Percentiles rank a stretch among this genome's conserved stretches.
Conservation (phyloP, 2,797 vertebrate species). For the Rhinatrema bivittatum region DNA sequence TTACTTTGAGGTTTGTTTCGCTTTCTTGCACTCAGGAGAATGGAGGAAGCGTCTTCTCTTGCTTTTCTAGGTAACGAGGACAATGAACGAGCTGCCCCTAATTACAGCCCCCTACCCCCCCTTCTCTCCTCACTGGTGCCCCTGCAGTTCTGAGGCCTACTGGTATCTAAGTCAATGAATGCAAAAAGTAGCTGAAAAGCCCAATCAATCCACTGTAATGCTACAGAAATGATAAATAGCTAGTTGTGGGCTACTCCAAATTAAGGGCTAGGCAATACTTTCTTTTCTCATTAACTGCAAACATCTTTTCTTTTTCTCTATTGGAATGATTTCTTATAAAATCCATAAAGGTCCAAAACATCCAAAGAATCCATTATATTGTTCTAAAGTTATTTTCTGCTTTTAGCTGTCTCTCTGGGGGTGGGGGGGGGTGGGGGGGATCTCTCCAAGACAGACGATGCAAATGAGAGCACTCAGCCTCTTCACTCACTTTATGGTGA, state of each 20-base stretch:
- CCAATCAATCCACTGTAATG: background rate
- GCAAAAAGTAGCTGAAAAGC: background rate
- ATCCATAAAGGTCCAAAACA: background rate
- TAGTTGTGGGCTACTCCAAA: background rate
- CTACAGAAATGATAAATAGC: too few species aligned
- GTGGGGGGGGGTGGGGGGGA: too few species aligned
- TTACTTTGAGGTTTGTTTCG: background rate
- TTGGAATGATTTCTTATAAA: background rate
- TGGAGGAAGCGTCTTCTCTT: background rate
- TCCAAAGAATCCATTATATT: too few species aligned
- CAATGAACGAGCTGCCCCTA: slow-evolving; percentile 15
- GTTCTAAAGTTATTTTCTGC: too few species aligned
- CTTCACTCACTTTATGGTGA: too few species aligned
- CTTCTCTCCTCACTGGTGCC: background rate
- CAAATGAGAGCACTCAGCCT: too few species aligned
- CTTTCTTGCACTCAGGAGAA: too few species aligned
- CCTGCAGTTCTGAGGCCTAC: background rate
- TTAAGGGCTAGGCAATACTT: background rate
- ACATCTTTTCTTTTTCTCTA: background rate
- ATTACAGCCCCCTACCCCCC: too few species aligned
- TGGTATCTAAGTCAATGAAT: background rate
- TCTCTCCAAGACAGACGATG: too few species aligned
- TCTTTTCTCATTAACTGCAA: slow-evolving; percentile 1
- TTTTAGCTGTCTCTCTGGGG: too few species aligned
- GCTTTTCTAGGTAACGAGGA: background rate